Evolutionary conservation across 2,797 vertebrate species (phyloP), one percentile per base, ranked within the genome.

Genomic region (Champsocephalus gunnari): DNA sequence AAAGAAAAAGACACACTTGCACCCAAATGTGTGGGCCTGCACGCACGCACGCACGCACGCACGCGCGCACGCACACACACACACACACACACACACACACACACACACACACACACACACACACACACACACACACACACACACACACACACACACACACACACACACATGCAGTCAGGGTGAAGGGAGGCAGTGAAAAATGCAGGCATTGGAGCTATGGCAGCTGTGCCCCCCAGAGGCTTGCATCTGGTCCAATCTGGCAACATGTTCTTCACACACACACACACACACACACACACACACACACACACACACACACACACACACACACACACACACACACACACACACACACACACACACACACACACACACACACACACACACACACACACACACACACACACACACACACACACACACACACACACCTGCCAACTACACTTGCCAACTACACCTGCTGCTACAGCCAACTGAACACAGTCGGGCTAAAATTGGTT

Each of bases 161-260:
- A 60, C 58, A 79, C 21, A 66, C 67, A 65, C 71, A 71, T 61
- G 73, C 68, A 82, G 80, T 78, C 79, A 80, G 72, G 51, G 65
- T 86, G 67, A 79, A 66, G 74, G 61, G 58, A 88, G 70, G 78
- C 61, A 70, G 75, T 85, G 82, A 90, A 84, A 91, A 90, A 87
- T 81, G 80, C 54, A 87, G 79, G 79, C 72, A 86, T 79, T 43
- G 66, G 66, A 84, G 74, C 72, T 61, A 69, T 58, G 86, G 80
- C 92, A 93, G 89, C 89, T 92, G 90, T 86, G 82, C 74, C 88
- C 90, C 28, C 87, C 82, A 88, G 85, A 91, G 90, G 91, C 91
- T 86, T 85, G 72, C 92, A 92, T 93, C 88, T 93, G 91, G 82
- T 87, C 86, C 90, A 92, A 77, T 92, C 86, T 92, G 88, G 92